Percentiles rank a stretch among this genome's conserved stretches.
These are phyloP conservation scores for Diadophis punctatus DNA, from an alignment of 2,113 vertebrate genomes.

Conservation along the genomic window DNA sequence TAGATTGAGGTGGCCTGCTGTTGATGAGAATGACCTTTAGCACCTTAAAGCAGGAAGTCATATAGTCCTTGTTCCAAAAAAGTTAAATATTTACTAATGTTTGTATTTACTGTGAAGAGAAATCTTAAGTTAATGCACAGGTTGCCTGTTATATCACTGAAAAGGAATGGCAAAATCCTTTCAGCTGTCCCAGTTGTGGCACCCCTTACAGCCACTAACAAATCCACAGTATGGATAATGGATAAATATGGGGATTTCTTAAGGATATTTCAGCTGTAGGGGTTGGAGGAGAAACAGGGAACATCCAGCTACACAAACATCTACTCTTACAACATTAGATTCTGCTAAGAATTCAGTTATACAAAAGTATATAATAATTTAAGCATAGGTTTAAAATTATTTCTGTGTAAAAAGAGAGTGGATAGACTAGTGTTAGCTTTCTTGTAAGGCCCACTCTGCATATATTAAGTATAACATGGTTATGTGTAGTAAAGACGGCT, in stretches of 20 bases:
- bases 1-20: conserved; percentile 26
- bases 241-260: neutral
- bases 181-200: neutral
- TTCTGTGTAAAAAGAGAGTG: neutral
- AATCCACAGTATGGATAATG: neutral
- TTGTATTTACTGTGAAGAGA: conserved; percentile 33
- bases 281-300: neutral
- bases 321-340: neutral
- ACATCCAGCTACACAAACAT: neutral
- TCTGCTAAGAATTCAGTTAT: neutral
- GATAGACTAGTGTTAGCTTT: neutral
- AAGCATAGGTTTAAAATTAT: neutral
- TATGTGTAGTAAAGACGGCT: neutral
- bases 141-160: conserved; percentile 7
- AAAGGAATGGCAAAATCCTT: conserved; percentile 21
- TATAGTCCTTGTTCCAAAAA: conserved; percentile 31
- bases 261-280: neutral
- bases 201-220: neutral
- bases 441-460: neutral
- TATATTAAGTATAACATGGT: neutral
- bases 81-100: conserved; percentile 67
- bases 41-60: conserved; percentile 43
- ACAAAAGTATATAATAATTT: neutral
- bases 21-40: conserved; percentile 44
- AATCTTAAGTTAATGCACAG: conserved; percentile 39